Conservation (phyloP, 2,888 invertebrate genomes). For the Corythucha ciliata region DNA sequence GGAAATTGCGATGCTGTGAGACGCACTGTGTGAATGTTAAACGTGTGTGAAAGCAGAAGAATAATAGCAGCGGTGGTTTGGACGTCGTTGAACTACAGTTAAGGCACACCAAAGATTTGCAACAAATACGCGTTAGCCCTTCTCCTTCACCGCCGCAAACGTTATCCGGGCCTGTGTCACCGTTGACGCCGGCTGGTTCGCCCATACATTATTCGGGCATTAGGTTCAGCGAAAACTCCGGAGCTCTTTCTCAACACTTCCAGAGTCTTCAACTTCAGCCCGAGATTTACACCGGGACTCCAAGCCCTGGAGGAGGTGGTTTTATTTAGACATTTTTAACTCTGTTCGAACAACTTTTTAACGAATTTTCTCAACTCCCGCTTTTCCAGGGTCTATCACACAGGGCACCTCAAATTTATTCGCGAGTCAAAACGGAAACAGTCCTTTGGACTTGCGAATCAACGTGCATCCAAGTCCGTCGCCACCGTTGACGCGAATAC, state of each 20-base stretch:
- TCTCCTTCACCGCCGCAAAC: conserved; percentile 37
- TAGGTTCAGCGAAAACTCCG: conserved; percentile 24
- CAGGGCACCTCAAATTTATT: conserved; percentile 32
- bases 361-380: neutral
- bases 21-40: no score
- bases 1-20: no score
- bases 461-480: conserved; percentile 33
- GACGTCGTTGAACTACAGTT: conserved; percentile 42
- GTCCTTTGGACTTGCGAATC: conserved; percentile 32
- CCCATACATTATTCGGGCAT: conserved; percentile 49
- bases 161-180: conserved; percentile 35
- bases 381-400: conserved; percentile 32
- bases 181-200: conserved; percentile 44
- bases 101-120: conserved; percentile 43
- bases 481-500: conserved; percentile 33
- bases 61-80: conserved; percentile 35
- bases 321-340: neutral
- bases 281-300: conserved; percentile 29
- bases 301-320: conserved; percentile 44
- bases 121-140: conserved; percentile 39
- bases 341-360: neutral
- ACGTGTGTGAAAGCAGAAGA: no score
- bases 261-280: conserved; percentile 42
- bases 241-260: conserved; percentile 42
- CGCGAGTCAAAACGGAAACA: conserved; percentile 28